A percentile compares a stretch with the other conserved stretches of the same genome.
phyloP scores from a whole-genome alignment of 2,888 invertebrate species.

The Leptinotarsa rubiginosa region DNA sequence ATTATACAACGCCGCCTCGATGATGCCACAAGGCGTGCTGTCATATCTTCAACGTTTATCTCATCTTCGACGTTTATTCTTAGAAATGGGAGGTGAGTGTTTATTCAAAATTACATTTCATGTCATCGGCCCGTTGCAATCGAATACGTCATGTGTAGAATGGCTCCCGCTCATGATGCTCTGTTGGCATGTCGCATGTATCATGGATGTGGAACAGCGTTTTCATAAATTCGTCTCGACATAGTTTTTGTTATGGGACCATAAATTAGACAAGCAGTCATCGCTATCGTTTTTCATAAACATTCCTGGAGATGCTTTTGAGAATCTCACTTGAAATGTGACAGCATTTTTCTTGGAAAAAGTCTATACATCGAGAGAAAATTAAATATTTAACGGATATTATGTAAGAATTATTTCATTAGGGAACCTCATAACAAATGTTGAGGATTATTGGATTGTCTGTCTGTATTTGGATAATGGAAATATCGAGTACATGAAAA shows the following conservation, averaged over 20 bases:
- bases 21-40: conserved; percentile 10
- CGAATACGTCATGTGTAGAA: conserved; percentile 31
- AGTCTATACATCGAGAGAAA: no score
- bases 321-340: not conserved
- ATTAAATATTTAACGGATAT: no score
- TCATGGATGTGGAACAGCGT: not conserved
- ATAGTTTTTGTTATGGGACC: not conserved
- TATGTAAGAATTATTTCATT: no score
- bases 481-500: no score
- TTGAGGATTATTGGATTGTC: no score
- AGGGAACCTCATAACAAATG: no score
- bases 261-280: conserved; percentile 1
- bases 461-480: no score
- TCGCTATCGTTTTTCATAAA: conserved; percentile 2
- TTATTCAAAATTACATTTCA: conserved; percentile 28
- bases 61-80: conserved; percentile 23
- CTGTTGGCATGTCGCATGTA: conserved; percentile 8
- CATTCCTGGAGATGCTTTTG: not conserved
- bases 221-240: conserved; percentile 12
- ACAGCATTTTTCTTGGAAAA: not conserved
- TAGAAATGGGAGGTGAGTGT: conserved; percentile 28
- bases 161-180: conserved; percentile 16
- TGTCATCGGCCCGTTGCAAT: conserved; percentile 29
- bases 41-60: conserved; percentile 19
- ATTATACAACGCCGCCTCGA: not conserved